Evolutionary conservation across 1,140 invertebrate species (phyloP).

Genomic region (Schlechtendalia chinensis): DNA sequence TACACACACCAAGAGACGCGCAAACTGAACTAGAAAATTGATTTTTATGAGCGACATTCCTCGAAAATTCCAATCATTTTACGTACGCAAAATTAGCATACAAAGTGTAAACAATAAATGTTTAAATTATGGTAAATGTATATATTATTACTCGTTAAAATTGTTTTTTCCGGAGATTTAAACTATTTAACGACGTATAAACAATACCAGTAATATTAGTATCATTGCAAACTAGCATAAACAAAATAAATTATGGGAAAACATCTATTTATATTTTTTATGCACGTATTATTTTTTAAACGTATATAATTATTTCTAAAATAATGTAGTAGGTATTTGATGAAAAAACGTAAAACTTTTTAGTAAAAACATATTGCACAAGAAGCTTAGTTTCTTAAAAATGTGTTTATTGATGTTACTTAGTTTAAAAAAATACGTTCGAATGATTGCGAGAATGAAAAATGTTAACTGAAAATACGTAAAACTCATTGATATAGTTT

Average conservation of each 20-base stretch:
- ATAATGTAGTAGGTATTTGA: not conserved
- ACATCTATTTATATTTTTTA: not conserved
- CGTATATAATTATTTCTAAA: not conserved
- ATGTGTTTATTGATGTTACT: not conserved
- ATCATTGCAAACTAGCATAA: not conserved
- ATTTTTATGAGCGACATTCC: not conserved
- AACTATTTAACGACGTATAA: not conserved
- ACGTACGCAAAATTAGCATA: not conserved
- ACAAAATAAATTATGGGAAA: conserved; percentile 1
- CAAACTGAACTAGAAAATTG: not conserved
- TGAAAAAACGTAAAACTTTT: no score
- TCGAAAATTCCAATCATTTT: not conserved
- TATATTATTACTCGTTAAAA: not conserved
- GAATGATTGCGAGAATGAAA: not conserved
- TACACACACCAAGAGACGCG: not conserved
- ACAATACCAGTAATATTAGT: no score
- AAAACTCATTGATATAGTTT: not conserved
- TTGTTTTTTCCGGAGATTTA: not conserved
- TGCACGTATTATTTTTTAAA: not conserved
- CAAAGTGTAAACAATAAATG: conserved; percentile 10
- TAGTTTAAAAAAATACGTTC: not conserved
- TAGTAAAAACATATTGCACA: not conserved
- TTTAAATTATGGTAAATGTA: not conserved
- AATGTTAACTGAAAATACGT: no score
- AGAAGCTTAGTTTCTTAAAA: not conserved